Evolutionary conservation across 2,888 invertebrate genomes (phyloP).

Genomic region (Xanthorhoe spadicearia): DNA sequence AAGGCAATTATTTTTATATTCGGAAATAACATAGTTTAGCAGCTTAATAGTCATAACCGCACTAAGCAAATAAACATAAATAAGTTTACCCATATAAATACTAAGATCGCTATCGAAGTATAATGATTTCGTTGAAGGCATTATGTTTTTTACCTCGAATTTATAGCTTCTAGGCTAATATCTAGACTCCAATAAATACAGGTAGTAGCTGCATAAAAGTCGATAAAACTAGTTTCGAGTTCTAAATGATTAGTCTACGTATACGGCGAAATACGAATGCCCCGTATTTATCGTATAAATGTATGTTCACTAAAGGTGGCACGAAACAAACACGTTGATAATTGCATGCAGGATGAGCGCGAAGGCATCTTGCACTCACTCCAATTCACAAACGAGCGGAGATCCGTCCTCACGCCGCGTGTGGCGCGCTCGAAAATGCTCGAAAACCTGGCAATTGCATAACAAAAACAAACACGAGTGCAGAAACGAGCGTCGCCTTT

Average conservation of each 20-base stretch:
- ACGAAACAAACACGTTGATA: slow-evolving; percentile 38
- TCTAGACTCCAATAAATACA: neutral
- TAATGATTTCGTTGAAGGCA: slow-evolving; percentile 14
- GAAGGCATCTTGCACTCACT: slow-evolving; percentile 51
- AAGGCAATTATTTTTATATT: slow-evolving; percentile 61
- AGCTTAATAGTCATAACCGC: slow-evolving; percentile 34
- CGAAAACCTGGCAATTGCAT: slow-evolving; percentile 79
- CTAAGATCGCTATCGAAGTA: slow-evolving; percentile 17
- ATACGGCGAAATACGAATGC: neutral
- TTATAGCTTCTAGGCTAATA: neutral
- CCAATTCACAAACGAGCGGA: slow-evolving; percentile 73
- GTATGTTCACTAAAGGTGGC: slow-evolving; percentile 26
- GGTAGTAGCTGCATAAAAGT: neutral
- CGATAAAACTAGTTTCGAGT: neutral
- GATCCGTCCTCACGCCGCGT: slow-evolving; percentile 59
- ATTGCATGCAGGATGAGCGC: slow-evolving; percentile 35
- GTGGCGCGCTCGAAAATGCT: slow-evolving; percentile 49
- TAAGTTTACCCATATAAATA: slow-evolving; percentile 9
- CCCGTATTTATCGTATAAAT: slow-evolving; percentile 27
- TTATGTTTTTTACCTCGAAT: neutral
- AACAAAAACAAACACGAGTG: slow-evolving; percentile 81
- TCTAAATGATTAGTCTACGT: neutral
- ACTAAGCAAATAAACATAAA: slow-evolving; percentile 15
- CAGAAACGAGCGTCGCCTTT: slow-evolving; percentile 77
- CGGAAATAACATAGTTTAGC: slow-evolving; percentile 46